These are phyloP conservation scores for Xiphophorus hellerii DNA, from an alignment of 2,113 vertebrate species.

Conservation along the genomic window DNA sequence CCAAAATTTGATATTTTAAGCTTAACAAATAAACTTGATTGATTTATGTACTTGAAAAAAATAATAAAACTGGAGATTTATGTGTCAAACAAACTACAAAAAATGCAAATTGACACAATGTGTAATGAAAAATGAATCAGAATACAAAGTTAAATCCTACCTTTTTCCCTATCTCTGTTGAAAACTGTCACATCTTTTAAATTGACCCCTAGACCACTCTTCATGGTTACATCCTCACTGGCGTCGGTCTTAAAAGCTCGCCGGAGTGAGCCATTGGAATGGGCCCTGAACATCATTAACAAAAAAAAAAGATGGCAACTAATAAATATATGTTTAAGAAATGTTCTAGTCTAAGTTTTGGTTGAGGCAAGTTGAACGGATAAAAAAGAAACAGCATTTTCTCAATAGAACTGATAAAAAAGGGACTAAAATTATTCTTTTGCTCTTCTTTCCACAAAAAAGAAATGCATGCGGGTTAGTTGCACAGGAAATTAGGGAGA, in stretches of 20 bases:
- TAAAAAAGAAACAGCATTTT: neutral
- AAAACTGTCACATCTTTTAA: conserved; percentile 97
- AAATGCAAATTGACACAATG: neutral
- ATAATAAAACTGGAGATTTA: no score
- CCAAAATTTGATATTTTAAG: no score
- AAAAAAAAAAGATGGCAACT: neutral
- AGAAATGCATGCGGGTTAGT: no score
- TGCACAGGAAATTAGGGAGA: neutral
- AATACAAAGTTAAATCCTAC: conserved; percentile 78
- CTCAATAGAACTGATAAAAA: neutral
- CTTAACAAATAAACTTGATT: no score
- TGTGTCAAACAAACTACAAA: no score
- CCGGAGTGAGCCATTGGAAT: conserved; percentile 96
- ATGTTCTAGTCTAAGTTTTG: neutral
- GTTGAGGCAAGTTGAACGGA: neutral
- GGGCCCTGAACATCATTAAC: conserved; percentile 82
- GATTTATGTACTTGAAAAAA: no score
- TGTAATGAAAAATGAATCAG: neutral
- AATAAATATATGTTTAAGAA: neutral
- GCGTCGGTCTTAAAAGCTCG: conserved; percentile 92
- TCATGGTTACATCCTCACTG: conserved; percentile 89
- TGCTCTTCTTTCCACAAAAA: no score
- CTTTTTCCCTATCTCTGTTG: conserved; percentile 96
- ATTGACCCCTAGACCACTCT: conserved; percentile 95
- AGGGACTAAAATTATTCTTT: neutral